phyloP scores from a whole-genome alignment of 2,888 invertebrate genomes.

The Mesorhabditis spiculigera region DNA sequence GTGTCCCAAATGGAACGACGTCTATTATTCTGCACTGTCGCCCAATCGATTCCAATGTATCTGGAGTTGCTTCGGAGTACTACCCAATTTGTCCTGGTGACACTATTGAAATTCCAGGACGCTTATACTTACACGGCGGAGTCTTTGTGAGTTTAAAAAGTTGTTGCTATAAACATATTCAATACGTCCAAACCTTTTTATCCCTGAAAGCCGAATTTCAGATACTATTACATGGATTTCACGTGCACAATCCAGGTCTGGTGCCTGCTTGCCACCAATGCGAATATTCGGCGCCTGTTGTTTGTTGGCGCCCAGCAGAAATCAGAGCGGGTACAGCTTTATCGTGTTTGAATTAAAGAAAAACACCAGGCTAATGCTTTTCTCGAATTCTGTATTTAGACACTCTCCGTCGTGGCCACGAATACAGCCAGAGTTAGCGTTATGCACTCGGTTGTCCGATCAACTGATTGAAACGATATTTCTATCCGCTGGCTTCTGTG shows the following conservation, averaged over 20 bases:
- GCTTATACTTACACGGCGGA: neutral
- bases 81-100: neutral
- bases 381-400: too few relatives aligned
- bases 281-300: neutral
- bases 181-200: neutral
- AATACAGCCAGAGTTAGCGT: too few relatives aligned
- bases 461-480: too few relatives aligned
- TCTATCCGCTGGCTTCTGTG: too few relatives aligned
- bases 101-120: neutral
- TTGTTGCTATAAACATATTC: too few relatives aligned
- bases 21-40: neutral
- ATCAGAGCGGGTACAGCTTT: neutral
- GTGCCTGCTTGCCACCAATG: neutral
- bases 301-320: neutral
- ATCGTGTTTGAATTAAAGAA: too few relatives aligned
- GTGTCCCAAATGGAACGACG: neutral
- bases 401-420: too few relatives aligned
- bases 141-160: neutral
- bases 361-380: too few relatives aligned
- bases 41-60: neutral
- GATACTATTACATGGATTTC: conserved; percentile 4
- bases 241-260: neutral
- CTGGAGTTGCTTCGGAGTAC: neutral
- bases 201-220: neutral
- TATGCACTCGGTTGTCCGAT: too few relatives aligned